Base-by-base conservation (phyloP, 92 coral and sea anemone genomes). In the Epizoanthus ramosus region DNA sequence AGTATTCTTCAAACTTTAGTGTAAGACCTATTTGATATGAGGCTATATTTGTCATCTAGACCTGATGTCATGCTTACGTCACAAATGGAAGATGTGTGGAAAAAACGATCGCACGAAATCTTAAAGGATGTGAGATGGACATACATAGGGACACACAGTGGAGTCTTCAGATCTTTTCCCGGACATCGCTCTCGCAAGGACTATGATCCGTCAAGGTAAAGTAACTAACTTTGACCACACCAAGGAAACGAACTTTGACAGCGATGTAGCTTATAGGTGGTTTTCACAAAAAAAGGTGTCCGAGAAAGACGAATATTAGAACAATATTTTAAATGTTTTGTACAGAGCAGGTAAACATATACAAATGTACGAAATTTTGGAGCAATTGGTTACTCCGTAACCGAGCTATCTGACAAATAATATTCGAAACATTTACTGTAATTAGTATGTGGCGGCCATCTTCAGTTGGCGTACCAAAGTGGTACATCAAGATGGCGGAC, bases 81-180 rank as follows among this genome's bases (percentile, higher is more conserved):
- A 16, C 92, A 90, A 68, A 97, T 97, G 67, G 99, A 94, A 64
- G 71, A 91, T 50, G 4, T 87, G 85, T 97, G 91, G 92, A 77
- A 85, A 45, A 22, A 90, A 28, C 92, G 99, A 25, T 88, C 93
- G 19, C 92, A 87, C 81, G 93, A 89, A 24, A 88, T 92, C 75
- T 73, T 97, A 57, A 93, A 90, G 72, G 99, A 97, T 70, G 98
- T 97, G 16, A 91, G 95, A 12, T 97, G 99, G 99, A 97, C 99
- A 1, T 97, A 97, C 73, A 86, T 94, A 3, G 98, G 98, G 5
- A 97, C 99, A 0, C 91, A 89, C 25, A 92, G 98, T 71, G 99
- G 99, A 23, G 92, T 94, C 25, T 97, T 94, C 65, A 88, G 97
- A 61, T 84, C 87, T 16, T 92, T 90, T 83, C 99, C 99, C 37